Evolutionary conservation across 2,888 invertebrate species (phyloP), one percentile per base, ranked within the genome.

Genomic region (Aphodius granarius): DNA sequence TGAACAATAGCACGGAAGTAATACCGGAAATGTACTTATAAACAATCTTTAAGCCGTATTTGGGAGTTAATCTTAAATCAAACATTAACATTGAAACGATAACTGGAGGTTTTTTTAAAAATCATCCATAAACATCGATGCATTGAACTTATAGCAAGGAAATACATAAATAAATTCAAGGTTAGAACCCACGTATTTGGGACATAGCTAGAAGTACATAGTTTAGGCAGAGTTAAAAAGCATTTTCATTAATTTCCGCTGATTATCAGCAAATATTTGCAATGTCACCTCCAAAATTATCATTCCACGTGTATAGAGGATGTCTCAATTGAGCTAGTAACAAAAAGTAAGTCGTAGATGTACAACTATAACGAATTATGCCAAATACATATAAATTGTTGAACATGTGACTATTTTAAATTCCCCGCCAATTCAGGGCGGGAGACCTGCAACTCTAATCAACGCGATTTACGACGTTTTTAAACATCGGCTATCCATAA

Each of bases 371-470:
- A 43, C 43, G 13, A 43, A 2, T 43, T 43, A 43, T 13, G 13
- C 13, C 9, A 43, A 9, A 43, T 43, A 43, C 13, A 6, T 9
- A 1, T 43, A 43, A 43, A 43, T 43, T 43, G 43, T 43, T 43
- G 43, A 43, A 43, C 43, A 43, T 43, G 43, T 43, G 19, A n/a
- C 16, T 65, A 15, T 71, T 71, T 71, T 71, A 71, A 71, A 71
- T 71, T 23, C 21, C 71, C 71, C 71, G 22, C 71, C 43, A 43
- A 71, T 23, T 18, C 16, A 21, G 18, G 18, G 71, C 17, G 18
- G 71, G 43, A 66, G 66, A 65, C 73, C 73, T 66, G 16, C 66
- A 9, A 43, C 0, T 43, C 43, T 13, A 43, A 2, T 43, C 13
- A 43, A 43, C 13, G 13, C 43, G 43, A 43, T 18, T n/a, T 15